phyloP scores from a whole-genome alignment of 2,888 invertebrate species.

The Metacarcinus magister region DNA sequence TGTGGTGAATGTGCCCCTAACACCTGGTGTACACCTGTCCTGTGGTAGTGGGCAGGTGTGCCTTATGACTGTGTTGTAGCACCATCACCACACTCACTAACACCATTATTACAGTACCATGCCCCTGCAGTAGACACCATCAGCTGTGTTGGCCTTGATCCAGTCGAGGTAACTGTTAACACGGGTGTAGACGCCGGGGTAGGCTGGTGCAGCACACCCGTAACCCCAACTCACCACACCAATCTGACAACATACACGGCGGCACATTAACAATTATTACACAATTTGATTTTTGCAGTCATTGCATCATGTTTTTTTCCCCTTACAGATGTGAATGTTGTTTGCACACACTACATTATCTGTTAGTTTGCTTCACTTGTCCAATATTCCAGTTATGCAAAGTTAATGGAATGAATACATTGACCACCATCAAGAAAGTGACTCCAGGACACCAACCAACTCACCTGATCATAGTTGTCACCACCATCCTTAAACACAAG shows the following conservation, averaged over 20 bases:
- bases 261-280: neutral
- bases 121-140: slow-evolving; percentile 70
- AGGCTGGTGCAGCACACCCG: slow-evolving; percentile 57
- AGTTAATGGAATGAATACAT: no score
- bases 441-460: no score
- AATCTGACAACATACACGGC: slow-evolving; percentile 54
- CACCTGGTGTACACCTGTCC: no score
- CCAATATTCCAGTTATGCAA: no score
- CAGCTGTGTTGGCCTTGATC: slow-evolving; percentile 67
- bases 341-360: no score
- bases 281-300: no score
- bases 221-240: slow-evolving; percentile 75
- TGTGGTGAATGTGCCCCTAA: no score
- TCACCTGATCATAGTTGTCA: slow-evolving; percentile 76
- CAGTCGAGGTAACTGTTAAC: slow-evolving; percentile 74
- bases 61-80: neutral
- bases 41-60: neutral
- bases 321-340: no score
- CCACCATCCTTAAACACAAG: slow-evolving; percentile 66
- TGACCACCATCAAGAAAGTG: no score
- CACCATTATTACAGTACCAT: neutral
- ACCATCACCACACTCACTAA: neutral
- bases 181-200: slow-evolving; percentile 73
- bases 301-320: no score
- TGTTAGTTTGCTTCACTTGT: no score